phyloP scores from a whole-genome alignment of 2,888 invertebrate species.

The Imbricaverruca yamaguchii region DNA sequence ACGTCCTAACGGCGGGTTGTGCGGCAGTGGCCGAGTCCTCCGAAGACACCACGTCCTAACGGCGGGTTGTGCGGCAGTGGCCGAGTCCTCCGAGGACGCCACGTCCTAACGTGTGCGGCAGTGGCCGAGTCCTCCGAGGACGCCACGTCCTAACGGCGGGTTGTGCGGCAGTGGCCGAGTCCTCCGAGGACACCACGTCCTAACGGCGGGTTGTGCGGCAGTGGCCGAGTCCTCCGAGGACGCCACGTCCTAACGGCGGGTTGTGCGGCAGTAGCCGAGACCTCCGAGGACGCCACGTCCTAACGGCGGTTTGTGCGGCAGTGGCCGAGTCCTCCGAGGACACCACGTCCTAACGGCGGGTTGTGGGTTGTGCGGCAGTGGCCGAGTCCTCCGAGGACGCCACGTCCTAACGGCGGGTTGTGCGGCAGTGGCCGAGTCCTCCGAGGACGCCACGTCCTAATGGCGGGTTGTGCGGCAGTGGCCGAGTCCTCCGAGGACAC shows the following conservation, averaged over 20 bases:
- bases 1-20: no score
- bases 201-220: no score
- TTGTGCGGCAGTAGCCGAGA: background rate
- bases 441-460: background rate
- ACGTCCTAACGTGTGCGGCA: no score
- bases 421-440: background rate
- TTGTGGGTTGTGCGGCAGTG: no score
- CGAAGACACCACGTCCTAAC: background rate
- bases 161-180: background rate
- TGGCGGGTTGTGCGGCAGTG: no score
- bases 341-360: no score
- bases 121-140: background rate
- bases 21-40: background rate
- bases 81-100: background rate
- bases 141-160: no score
- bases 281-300: background rate
- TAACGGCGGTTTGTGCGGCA: no score
- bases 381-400: background rate
- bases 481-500: background rate
- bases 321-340: background rate
- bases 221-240: background rate
- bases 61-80: no score
- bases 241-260: no score
- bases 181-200: background rate
- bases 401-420: no score